These are phyloP conservation scores for Zeus faber DNA, from an alignment of 2,113 vertebrate species.

Conservation along the genomic window DNA sequence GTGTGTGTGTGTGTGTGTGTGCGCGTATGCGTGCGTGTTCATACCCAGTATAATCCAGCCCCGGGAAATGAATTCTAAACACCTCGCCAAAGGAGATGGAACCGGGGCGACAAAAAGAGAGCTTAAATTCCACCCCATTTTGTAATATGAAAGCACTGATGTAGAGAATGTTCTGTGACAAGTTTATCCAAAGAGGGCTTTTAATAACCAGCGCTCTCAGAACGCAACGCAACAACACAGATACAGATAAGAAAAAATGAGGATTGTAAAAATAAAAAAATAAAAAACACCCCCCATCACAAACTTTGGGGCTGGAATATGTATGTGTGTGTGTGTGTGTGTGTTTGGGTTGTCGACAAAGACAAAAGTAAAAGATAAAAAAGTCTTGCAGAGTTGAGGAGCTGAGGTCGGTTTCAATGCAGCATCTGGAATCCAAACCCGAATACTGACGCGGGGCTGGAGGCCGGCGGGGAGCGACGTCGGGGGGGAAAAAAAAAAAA, in stretches of 20 bases:
- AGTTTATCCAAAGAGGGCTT: not conserved
- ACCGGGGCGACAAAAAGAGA: slow-evolving; percentile 16
- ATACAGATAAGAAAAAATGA: slow-evolving; percentile 5
- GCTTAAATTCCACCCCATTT: slow-evolving; percentile 29
- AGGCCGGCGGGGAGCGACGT: no score
- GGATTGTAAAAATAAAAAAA: slow-evolving; percentile 9
- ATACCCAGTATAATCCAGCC: slow-evolving; percentile 11
- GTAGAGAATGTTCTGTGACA: slow-evolving; percentile 22
- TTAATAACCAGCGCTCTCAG: not conserved
- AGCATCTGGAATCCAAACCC: no score
- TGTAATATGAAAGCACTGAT: slow-evolving; percentile 3
- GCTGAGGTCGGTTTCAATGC: slow-evolving; percentile 4
- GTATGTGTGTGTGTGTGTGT: not conserved
- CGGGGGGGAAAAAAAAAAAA: no score
- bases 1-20: not conserved
- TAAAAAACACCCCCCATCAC: not conserved
- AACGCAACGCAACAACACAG: not conserved
- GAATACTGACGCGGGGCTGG: no score
- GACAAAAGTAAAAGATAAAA: slow-evolving; percentile 6
- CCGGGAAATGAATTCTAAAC: slow-evolving; percentile 41
- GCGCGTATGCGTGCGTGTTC: slow-evolving; percentile 23
- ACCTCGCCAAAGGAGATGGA: slow-evolving; percentile 25
- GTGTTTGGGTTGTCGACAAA: not conserved
- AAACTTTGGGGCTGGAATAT: not conserved
- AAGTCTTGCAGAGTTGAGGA: not conserved